Conservation (phyloP, 2,888 invertebrate genomes). For the Kuschelorhynchus macadamiae region DNA sequence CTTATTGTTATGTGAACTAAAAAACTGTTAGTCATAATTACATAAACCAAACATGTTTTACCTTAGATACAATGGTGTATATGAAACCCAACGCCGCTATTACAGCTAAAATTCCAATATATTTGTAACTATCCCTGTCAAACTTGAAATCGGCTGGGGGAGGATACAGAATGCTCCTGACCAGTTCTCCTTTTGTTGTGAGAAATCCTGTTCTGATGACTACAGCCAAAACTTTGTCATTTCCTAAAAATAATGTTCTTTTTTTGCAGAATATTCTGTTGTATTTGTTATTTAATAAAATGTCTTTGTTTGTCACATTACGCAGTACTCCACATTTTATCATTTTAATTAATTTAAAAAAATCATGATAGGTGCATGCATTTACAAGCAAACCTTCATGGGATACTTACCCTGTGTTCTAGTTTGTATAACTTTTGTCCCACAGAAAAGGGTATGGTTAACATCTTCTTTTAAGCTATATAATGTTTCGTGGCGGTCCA, state of each 20-base stretch:
- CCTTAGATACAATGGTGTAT: constrained; percentile 91
- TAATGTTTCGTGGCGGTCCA: constrained; percentile 76
- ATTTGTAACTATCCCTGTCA: constrained; percentile 93
- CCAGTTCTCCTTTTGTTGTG: constrained; percentile 89
- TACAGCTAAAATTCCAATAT: constrained; percentile 83
- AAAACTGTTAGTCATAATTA: too few species aligned
- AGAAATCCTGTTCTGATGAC: constrained; percentile 90
- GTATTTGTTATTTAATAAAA: too few species aligned
- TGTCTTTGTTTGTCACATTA: too few species aligned
- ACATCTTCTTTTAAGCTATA: constrained; percentile 89
- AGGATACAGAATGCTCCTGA: constrained; percentile 94
- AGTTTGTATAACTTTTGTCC: constrained; percentile 92
- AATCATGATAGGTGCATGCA: too few species aligned
- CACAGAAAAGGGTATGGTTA: constrained; percentile 89
- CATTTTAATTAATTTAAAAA: too few species aligned
- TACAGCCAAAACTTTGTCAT: constrained; percentile 71
- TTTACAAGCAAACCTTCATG: too few species aligned
- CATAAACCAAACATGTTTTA: too few species aligned
- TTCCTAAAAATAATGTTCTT: constrained; percentile 34
- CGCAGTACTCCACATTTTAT: too few species aligned
- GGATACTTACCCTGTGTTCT: constrained; percentile 71
- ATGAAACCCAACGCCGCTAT: constrained; percentile 87
- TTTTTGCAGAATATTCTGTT: too few species aligned
- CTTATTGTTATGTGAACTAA: too few species aligned
- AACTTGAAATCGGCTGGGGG: constrained; percentile 97